Evolutionary conservation across 2,113 vertebrate species (phyloP), one percentile per base, ranked within the genome.

Genomic region (Talpa occidentalis): DNA sequence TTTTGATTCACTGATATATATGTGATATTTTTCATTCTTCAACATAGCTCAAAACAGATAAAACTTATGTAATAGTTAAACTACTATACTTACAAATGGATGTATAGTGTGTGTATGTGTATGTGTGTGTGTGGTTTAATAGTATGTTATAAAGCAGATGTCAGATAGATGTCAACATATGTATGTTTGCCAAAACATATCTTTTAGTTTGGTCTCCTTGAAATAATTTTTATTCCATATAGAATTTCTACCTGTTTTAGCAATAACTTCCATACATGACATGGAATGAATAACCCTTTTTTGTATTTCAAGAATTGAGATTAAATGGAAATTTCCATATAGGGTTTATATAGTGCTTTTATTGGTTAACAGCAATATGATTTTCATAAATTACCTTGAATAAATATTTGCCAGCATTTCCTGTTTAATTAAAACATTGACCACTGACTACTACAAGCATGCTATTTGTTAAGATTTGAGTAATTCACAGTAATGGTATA

Each of bases 321-420:
- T 62, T 90, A 73, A 85, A 1, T 17, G 54, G 28, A 95, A 54
- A 37, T 78, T 89, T 67, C 26, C 2, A 30, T 28, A 47, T 0
- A 5, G 2, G 47, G 5, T 76, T 92, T 30, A 3, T 2, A 32
- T 14, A 93, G 10, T 69, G 0, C 0, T 16, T 87, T 96, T 88
- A 42, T 59, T 88, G 8, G 52, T 30, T 8, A 1, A n/a, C 62
- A 83, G 60, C 70, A 86, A 95, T 94, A 89, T 82, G 78, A 60
- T 4, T 1, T 84, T 0, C 21, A 74, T 78, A 26, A 5, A 30
- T 1, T 80, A 52, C 73, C 0, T 0, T 77, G 95, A 54, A 21
- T 42, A 77, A 79, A 62, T 79, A n/a, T 30, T 70, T 94, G 16
- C 7, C 74, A 49, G 24, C 0, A 64, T 74, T 94, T 79, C 28